Base-by-base conservation (phyloP, 2,888 invertebrate species). In the Escarpia spicata region DNA sequence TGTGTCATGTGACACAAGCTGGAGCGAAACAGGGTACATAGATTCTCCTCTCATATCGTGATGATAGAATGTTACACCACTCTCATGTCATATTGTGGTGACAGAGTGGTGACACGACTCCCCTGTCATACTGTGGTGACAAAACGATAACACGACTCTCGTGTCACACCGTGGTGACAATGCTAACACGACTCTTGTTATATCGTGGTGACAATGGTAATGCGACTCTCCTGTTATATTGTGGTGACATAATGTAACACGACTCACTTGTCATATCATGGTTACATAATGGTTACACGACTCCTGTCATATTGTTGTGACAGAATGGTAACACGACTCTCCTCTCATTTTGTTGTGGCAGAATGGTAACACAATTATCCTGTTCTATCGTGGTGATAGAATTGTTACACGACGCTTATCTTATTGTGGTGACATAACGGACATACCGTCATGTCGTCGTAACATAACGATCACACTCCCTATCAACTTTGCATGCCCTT, bases 401-500 rank as follows among this genome's bases (percentile, higher is more conserved):
- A 52, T 52, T 52, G 12, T 12, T 12, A 52, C 52, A 9, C 3
- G 9, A 12, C 2, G 9, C 52, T 52, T 52, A 12, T 52, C 52
- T 12, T 52, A 52, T 2, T 12, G 52, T 52, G 52, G 52, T 12
- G 52, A 52, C 52, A 1, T 1, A 52, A 60, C 26, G 1, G 60
- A 4, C 60, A 60, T 15, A 10, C 60, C 12, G 60, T 19, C 19
- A 60, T 60, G 19, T 60, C 60, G 19, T 12, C 3, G 19, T 26
- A 60, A 19, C 60, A 60, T 10, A 60, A 60, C 12, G 52, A 52
- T 52, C 52, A 60, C 31, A 44, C 0, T 60, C 60, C 26, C 60
- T 60, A 26, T 93, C 92, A 93, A 90, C 93, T 93, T 26, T 92
- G 93, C 31, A 93, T 91, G 58, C 93, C 94, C 52, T 92, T 92